Evolutionary conservation across 2,113 vertebrate genomes (phyloP), one percentile per base, ranked within the genome.

Genomic region (Nothocercus nigrocapillus): DNA sequence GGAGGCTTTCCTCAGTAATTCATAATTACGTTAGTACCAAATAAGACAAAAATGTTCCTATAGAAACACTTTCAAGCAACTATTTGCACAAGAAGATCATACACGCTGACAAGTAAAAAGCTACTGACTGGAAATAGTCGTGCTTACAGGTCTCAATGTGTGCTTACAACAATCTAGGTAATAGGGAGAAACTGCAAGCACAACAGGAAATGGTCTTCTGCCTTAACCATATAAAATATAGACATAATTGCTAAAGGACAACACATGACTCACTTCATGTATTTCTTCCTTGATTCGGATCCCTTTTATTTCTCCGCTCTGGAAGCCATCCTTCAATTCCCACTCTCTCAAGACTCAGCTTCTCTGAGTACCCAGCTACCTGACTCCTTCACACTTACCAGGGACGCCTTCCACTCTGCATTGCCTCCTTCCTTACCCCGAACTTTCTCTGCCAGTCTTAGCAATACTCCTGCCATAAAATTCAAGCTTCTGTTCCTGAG

Each of bases 21-120:
- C 5, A 36, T 83, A 92, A 95, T 96, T 96, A 95, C 49, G 91
- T 96, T 51, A 93, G 24, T 44, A 89, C 30, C 56, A 61, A 96
- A 82, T 88, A 89, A 95, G 62, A 86, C 30, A 86, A 64, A 77
- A 83, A 53, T 1, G 8, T 85, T 95, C 90, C 66, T 94, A 58
- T 61, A 82, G 95, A 70, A 92, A 73, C 62, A 42, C 89, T 96
- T 80, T 72, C 77, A 95, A 90, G 58, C 58, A 90, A 75, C 68
- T 78, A 9, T 84, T 75, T 91, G 28, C 36, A n/a, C 53, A 77
- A 63, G 61, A 95, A 77, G 67, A 88, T 32, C 49, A 34, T 10
- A 53, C 3, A 32, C 2, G 62, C 17, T 51, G 30, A 49, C 36
- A 77, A 90, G 77, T 40, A 47, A 80, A 54, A 83, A 62, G 27